These are phyloP conservation scores for Puffinus mauretanicus DNA, from an alignment of 2,113 vertebrate genomes.

Conservation along the genomic window DNA sequence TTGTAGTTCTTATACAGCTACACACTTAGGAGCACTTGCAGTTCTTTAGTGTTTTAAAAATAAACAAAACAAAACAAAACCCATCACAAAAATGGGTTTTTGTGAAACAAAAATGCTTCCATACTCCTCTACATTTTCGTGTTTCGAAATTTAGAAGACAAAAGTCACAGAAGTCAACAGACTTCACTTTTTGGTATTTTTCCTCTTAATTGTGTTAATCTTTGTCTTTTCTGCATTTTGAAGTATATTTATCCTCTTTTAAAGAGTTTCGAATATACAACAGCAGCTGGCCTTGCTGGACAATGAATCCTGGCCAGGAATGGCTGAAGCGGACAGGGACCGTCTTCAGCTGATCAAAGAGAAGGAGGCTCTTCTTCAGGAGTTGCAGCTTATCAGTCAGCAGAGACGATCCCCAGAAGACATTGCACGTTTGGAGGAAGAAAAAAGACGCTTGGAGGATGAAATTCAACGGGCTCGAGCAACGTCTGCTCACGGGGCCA, in stretches of 20 bases:
- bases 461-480: conserved; percentile 88
- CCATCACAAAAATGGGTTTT: background rate
- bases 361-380: conserved; percentile 95
- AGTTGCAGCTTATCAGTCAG: conserved; percentile 88
- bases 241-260: background rate
- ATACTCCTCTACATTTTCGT: background rate
- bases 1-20: background rate
- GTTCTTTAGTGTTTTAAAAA: background rate
- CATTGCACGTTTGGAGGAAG: conserved; percentile 84
- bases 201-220: background rate
- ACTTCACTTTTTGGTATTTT: background rate
- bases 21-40: background rate
- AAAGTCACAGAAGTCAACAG: background rate
- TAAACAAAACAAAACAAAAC: background rate
- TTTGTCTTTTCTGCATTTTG: background rate
- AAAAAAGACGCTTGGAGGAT: conserved; percentile 86
- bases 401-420: conserved; percentile 83
- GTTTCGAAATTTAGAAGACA: background rate
- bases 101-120: background rate
- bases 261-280: conserved; percentile 91
- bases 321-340: conserved; percentile 91
- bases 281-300: conserved; percentile 94
- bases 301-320: conserved; percentile 91
- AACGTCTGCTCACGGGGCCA: conserved; percentile 87
- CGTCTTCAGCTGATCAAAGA: conserved; percentile 94